Evolutionary conservation across 2,797 vertebrate species (phyloP).

Genomic region (Bufotes viridis): DNA sequence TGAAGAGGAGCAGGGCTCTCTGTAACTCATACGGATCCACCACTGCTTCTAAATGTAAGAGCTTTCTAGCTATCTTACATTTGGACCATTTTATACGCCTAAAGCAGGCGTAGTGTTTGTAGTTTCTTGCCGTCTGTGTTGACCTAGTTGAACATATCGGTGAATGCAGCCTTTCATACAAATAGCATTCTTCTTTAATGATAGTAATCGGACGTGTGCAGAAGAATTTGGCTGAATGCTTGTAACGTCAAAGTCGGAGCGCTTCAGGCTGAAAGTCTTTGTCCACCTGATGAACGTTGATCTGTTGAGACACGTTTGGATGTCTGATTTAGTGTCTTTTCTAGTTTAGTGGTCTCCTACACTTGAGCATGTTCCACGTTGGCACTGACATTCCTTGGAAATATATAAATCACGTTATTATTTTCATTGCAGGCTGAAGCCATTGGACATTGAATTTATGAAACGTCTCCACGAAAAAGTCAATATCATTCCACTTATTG

Average conservation of each 20-base stretch:
- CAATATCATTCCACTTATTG: slow-evolving; percentile 98
- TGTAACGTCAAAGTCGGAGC: not conserved
- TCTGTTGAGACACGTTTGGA: not conserved
- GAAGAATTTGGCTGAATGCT: not conserved
- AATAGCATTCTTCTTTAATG: not conserved
- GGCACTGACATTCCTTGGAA: not conserved
- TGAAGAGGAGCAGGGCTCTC: too few species aligned
- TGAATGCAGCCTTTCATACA: not conserved
- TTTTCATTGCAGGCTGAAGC: slow-evolving; percentile 86
- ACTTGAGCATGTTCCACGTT: not conserved
- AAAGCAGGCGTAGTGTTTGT: not conserved
- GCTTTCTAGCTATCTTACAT: too few species aligned
- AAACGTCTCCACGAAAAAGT: slow-evolving; percentile 99
- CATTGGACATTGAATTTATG: slow-evolving; percentile 99
- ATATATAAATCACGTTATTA: not conserved
- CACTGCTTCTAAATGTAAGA: too few species aligned
- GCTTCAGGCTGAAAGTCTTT: not conserved
- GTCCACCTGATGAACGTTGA: not conserved
- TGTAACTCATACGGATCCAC: too few species aligned
- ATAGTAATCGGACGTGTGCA: not conserved
- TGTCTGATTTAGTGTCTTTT: not conserved
- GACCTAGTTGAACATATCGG: not conserved
- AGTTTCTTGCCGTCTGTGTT: not conserved
- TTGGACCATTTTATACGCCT: too few species aligned
- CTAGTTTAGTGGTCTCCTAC: not conserved